phyloP scores from a whole-genome alignment of 2,888 invertebrate genomes.

The Noctua fimbriata region DNA sequence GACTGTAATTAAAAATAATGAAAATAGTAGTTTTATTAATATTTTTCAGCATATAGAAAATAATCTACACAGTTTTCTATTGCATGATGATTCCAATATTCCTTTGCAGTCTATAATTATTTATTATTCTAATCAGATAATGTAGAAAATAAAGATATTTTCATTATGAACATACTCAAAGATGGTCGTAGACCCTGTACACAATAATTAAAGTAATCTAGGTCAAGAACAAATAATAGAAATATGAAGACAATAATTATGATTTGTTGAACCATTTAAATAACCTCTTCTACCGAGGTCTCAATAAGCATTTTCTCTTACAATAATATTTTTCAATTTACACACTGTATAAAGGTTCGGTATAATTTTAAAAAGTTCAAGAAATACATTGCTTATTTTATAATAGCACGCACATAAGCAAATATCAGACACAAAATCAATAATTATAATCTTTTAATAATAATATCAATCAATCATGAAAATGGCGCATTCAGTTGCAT shows the following conservation, averaged over 20 bases:
- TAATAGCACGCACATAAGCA: too few relatives aligned
- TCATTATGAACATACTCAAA: background rate
- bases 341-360: background rate
- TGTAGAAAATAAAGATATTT: constrained; percentile 1
- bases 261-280: constrained; percentile 9
- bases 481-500: constrained; percentile 2
- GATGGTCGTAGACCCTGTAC: constrained; percentile 6
- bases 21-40: background rate
- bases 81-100: background rate
- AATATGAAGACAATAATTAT: constrained; percentile 11
- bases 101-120: background rate
- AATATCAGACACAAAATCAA: constrained; percentile 10
- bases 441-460: background rate
- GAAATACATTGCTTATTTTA: background rate
- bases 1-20: background rate
- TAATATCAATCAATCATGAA: constrained; percentile 22
- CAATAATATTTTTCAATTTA: background rate
- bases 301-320: background rate
- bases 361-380: background rate
- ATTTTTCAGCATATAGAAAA: background rate
- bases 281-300: background rate
- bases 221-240: constrained; percentile 24
- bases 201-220: constrained; percentile 23
- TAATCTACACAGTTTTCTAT: background rate
- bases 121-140: constrained; percentile 10